These are phyloP conservation scores for Melanaphis sacchari DNA, from an alignment of 1,140 invertebrate species.

Conservation along the genomic window DNA sequence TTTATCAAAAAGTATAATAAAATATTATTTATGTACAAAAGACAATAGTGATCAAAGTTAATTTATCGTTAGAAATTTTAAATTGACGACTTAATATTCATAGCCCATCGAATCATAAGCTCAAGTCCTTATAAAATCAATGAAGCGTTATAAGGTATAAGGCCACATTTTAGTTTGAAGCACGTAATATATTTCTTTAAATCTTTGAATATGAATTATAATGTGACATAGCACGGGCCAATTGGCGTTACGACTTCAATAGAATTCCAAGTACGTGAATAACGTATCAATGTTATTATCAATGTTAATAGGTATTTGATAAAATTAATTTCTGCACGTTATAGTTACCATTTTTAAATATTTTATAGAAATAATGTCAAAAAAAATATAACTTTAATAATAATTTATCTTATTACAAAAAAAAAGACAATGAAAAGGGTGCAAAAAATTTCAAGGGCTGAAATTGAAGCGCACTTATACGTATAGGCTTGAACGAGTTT, in stretches of 20 bases:
- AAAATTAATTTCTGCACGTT: neutral
- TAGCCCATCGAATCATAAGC: neutral
- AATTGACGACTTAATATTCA: neutral
- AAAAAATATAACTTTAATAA: neutral
- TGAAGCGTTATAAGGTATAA: neutral
- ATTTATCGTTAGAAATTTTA: neutral
- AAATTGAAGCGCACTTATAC: neutral
- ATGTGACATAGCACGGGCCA: neutral
- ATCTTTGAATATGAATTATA: slow-evolving; percentile 1
- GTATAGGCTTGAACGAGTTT: neutral
- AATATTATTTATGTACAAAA: neutral
- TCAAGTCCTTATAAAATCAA: slow-evolving; percentile 15
- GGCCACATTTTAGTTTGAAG: neutral
- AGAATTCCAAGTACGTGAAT: neutral
- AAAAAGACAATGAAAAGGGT: neutral
- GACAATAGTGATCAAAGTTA: neutral
- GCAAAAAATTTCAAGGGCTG: neutral
- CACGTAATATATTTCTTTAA: slow-evolving; percentile 24
- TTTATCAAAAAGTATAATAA: neutral
- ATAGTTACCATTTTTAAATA: neutral
- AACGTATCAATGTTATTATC: neutral
- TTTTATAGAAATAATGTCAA: neutral
- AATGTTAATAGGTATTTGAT: no score
- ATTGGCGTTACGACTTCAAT: neutral
- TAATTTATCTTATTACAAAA: neutral